These are phyloP conservation scores for Saccostrea echinata DNA, from an alignment of 1,140 invertebrate species.

Conservation along the genomic window DNA sequence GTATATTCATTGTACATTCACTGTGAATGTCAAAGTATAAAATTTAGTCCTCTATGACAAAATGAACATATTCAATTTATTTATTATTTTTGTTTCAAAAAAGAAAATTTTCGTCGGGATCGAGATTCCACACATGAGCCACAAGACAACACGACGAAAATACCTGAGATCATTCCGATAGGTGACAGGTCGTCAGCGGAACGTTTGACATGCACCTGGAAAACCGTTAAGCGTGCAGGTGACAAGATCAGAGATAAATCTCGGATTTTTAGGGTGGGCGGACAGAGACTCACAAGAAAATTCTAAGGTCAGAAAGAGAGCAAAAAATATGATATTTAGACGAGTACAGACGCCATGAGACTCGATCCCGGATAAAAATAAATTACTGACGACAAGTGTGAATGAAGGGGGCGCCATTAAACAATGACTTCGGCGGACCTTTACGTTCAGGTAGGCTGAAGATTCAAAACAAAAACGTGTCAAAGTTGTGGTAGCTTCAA, in stretches of 20 bases:
- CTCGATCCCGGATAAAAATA: not conserved
- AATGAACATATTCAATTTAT: too few species aligned
- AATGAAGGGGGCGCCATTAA: not conserved
- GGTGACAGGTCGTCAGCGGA: conserved; percentile 21
- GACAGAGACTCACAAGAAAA: not conserved
- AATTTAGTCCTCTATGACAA: too few species aligned
- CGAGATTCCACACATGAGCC: not conserved
- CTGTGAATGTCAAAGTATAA: too few species aligned
- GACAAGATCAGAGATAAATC: conserved; percentile 32
- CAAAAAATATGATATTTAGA: not conserved
- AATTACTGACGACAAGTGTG: not conserved
- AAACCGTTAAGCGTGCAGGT: conserved; percentile 11
- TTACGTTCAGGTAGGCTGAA: conserved; percentile 32
- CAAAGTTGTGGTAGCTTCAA: not conserved
- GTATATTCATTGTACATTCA: too few species aligned
- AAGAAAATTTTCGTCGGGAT: not conserved
- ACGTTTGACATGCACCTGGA: conserved; percentile 17
- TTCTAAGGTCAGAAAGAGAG: not conserved
- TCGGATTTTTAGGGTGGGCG: conserved; percentile 22
- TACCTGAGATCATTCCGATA: conserved; percentile 32
- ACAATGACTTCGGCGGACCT: conserved; percentile 47
- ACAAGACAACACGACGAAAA: conserved; percentile 24
- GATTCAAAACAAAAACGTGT: conserved; percentile 1
- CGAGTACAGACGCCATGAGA: not conserved
- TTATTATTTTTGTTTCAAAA: too few species aligned